These are phyloP conservation scores for Ammospiza nelsoni DNA, from an alignment of 2,113 vertebrate species.

Conservation along the genomic window DNA sequence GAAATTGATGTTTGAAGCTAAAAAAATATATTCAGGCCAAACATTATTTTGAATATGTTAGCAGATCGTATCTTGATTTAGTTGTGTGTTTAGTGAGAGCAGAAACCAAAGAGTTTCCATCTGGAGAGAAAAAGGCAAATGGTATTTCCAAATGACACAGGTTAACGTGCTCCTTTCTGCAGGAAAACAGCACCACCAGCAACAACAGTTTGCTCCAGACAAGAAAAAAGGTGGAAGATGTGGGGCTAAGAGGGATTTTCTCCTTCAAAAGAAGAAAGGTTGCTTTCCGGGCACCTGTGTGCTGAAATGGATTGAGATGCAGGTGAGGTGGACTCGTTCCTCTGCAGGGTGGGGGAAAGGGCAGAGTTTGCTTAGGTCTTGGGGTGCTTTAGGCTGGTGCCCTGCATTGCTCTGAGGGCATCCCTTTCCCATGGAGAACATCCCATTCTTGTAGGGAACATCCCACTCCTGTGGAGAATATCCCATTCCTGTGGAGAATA, in stretches of 20 bases:
- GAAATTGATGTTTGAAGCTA: slow-evolving; percentile 66
- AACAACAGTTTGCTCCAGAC: background rate
- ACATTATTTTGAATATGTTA: slow-evolving; percentile 57
- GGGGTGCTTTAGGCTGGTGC: background rate
- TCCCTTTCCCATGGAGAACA: background rate
- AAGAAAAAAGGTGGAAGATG: background rate
- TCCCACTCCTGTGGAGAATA: too few species aligned
- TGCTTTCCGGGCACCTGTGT: background rate
- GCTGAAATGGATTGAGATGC: background rate
- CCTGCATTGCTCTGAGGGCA: rapidly evolving
- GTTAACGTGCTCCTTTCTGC: background rate
- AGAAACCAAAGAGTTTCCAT: slow-evolving; percentile 37
- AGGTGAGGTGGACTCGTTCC: rapidly evolving
- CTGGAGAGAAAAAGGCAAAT: slow-evolving; percentile 9
- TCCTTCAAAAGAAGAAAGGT: background rate
- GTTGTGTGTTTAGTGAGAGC: slow-evolving; percentile 42
- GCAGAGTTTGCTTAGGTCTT: background rate
- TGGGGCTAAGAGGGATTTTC: background rate
- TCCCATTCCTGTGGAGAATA: too few species aligned
- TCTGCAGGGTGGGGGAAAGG: background rate
- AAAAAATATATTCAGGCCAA: slow-evolving; percentile 32
- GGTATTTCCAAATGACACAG: background rate
- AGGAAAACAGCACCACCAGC: background rate
- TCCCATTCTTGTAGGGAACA: rapidly evolving
- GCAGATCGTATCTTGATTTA: slow-evolving; percentile 57